Conservation (phyloP, 2,113 vertebrate genomes). For the Microcebus jonahi region DNA sequence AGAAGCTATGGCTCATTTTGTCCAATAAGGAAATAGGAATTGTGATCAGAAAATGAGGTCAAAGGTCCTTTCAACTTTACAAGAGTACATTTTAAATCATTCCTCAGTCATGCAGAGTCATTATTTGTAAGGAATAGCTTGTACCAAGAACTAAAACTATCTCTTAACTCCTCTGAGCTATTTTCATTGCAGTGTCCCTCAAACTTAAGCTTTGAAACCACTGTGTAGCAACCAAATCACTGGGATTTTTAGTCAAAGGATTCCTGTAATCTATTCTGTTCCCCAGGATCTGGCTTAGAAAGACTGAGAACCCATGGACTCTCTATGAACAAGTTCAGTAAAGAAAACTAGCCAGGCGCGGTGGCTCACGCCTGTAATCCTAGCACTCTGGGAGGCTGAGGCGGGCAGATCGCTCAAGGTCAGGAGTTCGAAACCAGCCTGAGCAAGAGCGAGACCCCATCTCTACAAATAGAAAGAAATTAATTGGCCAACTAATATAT, state of each 20-base stretch:
- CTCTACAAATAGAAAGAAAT: too few species aligned
- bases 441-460: too few species aligned
- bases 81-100: not conserved
- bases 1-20: not conserved
- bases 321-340: not conserved
- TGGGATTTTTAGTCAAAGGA: not conserved
- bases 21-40: not conserved
- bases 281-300: not conserved
- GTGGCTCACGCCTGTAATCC: too few species aligned
- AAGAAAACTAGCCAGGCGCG: not conserved
- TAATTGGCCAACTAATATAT: too few species aligned
- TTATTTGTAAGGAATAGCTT: not conserved
- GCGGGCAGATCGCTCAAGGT: too few species aligned
- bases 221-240: not conserved
- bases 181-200: not conserved
- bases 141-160: not conserved
- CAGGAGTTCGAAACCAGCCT: too few species aligned
- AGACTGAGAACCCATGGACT: not conserved
- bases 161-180: not conserved
- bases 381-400: too few species aligned
- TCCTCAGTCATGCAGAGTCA: not conserved
- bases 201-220: not conserved
- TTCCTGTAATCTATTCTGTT: not conserved
- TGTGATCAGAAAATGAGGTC: conserved; percentile 28
- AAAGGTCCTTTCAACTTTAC: not conserved